Evolutionary conservation across 2,797 vertebrate genomes (phyloP), one percentile per base, ranked within the genome.

Genomic region (Capromys pilorides): DNA sequence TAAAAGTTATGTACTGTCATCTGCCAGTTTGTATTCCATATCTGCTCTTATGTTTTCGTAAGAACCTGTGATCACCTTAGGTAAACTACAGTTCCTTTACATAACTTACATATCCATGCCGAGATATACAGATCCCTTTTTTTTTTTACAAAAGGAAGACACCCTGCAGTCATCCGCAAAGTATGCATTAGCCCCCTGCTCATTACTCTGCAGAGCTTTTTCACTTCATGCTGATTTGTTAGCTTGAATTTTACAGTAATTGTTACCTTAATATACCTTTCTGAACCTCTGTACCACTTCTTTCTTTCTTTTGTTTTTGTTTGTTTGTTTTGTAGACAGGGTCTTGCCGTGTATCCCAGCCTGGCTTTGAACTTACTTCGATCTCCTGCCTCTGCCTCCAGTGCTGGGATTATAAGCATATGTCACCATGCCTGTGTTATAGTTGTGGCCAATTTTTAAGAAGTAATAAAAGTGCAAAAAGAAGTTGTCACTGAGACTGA

Each of bases 191-290:
- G 61, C 71, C 31, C 59, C 79, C 2, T 41, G 69, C 67, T 67
- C 54, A 10, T 92, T 54, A 71, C 75, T 28, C 4, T 61, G 14
- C 26, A 61, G 41, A 90, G 22, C 62, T 61, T 57, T 84, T 57
- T 85, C 57, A 57, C 54, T 77, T 41, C n/a, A n/a, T 83, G 33
- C 16, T 93, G n/a, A 41, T 49, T 80, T 73, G 14, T 61, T 86
- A 71, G 41, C 88, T 95, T 77, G 61, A 92, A 88, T 19, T 90
- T 90, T 90, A 90, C 31, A 8, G 51, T 62, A 36, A 64, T 62
- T 9, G 13, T 88, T 88, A 67, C 49, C 67, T 73, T 10, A 84
- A 41, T 88, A 54, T 36, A 24, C 31, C 19, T 71, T 86, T 33
- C 66, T 86, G 54, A 96, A 33, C 54, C 91, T 73, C 31, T 45